phyloP scores from a whole-genome alignment of 2,888 invertebrate species.

The Epirrhoe tristata region DNA sequence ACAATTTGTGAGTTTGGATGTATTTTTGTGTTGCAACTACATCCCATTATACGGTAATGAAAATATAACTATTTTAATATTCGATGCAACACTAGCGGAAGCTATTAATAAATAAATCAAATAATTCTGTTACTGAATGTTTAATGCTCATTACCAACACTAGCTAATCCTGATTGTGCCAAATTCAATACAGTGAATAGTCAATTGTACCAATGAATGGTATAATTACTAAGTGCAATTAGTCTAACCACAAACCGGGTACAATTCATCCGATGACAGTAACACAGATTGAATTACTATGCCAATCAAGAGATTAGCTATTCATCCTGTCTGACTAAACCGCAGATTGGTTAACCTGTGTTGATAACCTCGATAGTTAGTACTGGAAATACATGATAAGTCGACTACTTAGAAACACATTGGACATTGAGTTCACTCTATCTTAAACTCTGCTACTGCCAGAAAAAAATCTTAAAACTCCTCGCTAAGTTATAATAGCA shows the following conservation, averaged over 20 bases:
- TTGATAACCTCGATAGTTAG: not conserved
- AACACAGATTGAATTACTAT: slow-evolving; percentile 23
- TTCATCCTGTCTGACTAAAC: slow-evolving; percentile 10
- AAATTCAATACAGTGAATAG: slow-evolving; percentile 23
- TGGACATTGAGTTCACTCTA: no score
- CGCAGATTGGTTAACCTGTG: not conserved
- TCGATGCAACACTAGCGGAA: not conserved
- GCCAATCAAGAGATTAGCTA: slow-evolving; percentile 24
- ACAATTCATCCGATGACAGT: slow-evolving; percentile 22
- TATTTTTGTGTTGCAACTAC: no score
- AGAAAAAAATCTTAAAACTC: no score
- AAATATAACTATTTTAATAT: no score
- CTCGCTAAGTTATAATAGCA: no score
- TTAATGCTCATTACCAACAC: not conserved
- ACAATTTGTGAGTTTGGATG: no score
- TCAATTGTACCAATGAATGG: slow-evolving; percentile 23
- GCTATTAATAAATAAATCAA: not conserved
- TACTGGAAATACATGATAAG: not conserved
- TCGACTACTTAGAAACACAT: not conserved
- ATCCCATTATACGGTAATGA: no score
- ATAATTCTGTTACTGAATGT: not conserved
- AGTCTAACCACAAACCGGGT: slow-evolving; percentile 24
- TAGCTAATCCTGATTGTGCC: not conserved
- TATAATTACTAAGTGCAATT: slow-evolving; percentile 30
- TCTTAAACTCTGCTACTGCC: no score